Evolutionary conservation across 2,797 vertebrate genomes (phyloP), one percentile per base, ranked within the genome.

Genomic region (Leptodactylus fallax): DNA sequence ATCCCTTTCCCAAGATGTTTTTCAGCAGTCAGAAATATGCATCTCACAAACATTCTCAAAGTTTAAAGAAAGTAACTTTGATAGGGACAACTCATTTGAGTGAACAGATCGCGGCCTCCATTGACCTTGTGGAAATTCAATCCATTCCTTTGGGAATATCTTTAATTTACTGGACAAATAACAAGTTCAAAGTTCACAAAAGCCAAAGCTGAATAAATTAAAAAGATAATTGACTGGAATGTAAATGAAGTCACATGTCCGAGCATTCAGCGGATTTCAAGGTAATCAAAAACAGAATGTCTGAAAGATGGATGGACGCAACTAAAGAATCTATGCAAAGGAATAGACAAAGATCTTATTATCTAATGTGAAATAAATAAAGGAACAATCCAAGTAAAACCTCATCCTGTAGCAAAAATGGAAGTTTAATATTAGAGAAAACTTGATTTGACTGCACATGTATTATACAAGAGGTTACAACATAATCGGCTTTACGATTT

Each of bases 141-240:
- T 84, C n/a, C 45, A 19, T 69, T 27, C 77, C 85, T 86, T 51
- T 65, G 76, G 49, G 25, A 45, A 25, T 25, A n/a, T 45, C 17
- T 79, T 53, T 45, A 69, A 86, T 79, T 69, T 86, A 86, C 61
- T 45, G 76, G 83, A 60, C 83, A 61, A 85, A 85, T 77, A 85
- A 61, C 55, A 77, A 77, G 69, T 61, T 76, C 36, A 77, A 77
- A 85, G 83, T 76, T 84, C 55, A 76, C 19, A 21, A 60, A 76
- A 85, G 56, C 83, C 49, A 63, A 16, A 63, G 45, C 58, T 76
- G n/a, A 76, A 85, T 76, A 63, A 45, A 61, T 85, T 76, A 85
- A 63, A 83, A 72, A 77, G 71, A 85, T 77, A 85, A 77, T 74
- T 71, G 17, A 84, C 45, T 84, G 19, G 21, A 76, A 47, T 61